Percentiles rank a stretch among this genome's conserved stretches.
Conservation (phyloP, 2,888 invertebrate species). For the Ariolimax columbianus region DNA sequence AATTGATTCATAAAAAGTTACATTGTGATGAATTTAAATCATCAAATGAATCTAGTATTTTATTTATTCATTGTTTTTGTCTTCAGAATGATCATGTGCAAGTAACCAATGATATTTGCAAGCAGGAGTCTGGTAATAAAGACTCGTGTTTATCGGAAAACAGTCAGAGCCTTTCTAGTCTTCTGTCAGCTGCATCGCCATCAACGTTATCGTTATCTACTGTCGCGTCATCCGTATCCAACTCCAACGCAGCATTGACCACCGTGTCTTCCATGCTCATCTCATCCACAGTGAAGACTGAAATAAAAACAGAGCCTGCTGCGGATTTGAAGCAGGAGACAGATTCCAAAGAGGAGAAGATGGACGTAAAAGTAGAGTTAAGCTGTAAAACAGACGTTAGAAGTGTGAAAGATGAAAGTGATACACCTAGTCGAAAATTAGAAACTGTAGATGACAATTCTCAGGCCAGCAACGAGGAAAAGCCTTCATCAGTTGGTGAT, state of each 20-base stretch:
- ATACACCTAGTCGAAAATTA: conserved; percentile 49
- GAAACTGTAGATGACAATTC: conserved; percentile 53
- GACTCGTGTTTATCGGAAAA: conserved; percentile 44
- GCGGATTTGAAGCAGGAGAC: conserved; percentile 43
- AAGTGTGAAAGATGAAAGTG: conserved; percentile 50
- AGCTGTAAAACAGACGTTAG: conserved; percentile 54
- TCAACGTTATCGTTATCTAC: conserved; percentile 37
- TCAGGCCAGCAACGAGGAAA: conserved; percentile 50
- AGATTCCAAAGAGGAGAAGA: conserved; percentile 65
- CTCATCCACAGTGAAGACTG: conserved; percentile 74
- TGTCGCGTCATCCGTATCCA: neutral
- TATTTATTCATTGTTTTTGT: neutral
- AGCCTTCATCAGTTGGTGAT: conserved; percentile 41
- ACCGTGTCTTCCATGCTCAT: conserved; percentile 65
- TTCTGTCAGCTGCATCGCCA: conserved; percentile 51
- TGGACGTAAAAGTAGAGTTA: conserved; percentile 64
- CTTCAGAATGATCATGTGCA: conserved; percentile 43
- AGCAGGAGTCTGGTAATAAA: conserved; percentile 34
- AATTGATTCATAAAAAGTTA: too few species aligned
- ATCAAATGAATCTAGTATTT: neutral
- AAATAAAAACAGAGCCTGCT: conserved; percentile 53
- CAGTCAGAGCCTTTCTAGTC: conserved; percentile 55
- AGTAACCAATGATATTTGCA: conserved; percentile 26
- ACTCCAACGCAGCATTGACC: conserved; percentile 54
- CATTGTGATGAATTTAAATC: too few species aligned